Evolutionary conservation across 2,888 invertebrate genomes (phyloP).

Genomic region (Acronicta leporina): DNA sequence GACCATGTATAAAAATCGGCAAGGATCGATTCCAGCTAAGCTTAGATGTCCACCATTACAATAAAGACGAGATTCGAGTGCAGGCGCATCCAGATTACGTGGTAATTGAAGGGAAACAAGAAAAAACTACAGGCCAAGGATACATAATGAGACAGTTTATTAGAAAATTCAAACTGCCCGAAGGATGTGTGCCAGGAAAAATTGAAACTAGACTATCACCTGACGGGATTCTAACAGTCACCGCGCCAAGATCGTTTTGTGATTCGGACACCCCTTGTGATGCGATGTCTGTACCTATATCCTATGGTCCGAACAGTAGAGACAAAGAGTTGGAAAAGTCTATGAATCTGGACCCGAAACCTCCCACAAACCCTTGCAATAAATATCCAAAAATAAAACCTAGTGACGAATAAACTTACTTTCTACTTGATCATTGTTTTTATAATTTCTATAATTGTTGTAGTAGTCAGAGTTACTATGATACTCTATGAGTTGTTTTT

Average conservation of each 20-base stretch:
- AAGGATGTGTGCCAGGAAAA: slow-evolving; percentile 69
- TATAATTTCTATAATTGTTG: too few relatives aligned
- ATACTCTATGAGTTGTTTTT: too few relatives aligned
- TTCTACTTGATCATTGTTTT: not conserved
- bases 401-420: not conserved
- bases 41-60: slow-evolving; percentile 73
- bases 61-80: slow-evolving; percentile 75
- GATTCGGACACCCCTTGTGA: slow-evolving; percentile 67
- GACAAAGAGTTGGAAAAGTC: slow-evolving; percentile 2
- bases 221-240: slow-evolving; percentile 75
- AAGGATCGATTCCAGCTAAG: slow-evolving; percentile 76
- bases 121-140: slow-evolving; percentile 69
- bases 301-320: slow-evolving; percentile 14
- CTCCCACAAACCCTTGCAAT: slow-evolving; percentile 8
- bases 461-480: too few relatives aligned
- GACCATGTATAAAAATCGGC: slow-evolving; percentile 70
- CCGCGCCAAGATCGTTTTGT: slow-evolving; percentile 66
- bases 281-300: slow-evolving; percentile 61
- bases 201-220: slow-evolving; percentile 68
- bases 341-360: not conserved
- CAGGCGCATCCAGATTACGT: slow-evolving; percentile 77
- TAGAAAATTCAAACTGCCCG: slow-evolving; percentile 76
- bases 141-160: slow-evolving; percentile 71
- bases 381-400: slow-evolving; percentile 18
- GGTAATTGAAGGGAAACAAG: slow-evolving; percentile 81